Percentiles rank a stretch among this genome's conserved stretches.
phyloP scores from a whole-genome alignment of 2,113 vertebrate species.

The Pollimyrus isidori region DNA sequence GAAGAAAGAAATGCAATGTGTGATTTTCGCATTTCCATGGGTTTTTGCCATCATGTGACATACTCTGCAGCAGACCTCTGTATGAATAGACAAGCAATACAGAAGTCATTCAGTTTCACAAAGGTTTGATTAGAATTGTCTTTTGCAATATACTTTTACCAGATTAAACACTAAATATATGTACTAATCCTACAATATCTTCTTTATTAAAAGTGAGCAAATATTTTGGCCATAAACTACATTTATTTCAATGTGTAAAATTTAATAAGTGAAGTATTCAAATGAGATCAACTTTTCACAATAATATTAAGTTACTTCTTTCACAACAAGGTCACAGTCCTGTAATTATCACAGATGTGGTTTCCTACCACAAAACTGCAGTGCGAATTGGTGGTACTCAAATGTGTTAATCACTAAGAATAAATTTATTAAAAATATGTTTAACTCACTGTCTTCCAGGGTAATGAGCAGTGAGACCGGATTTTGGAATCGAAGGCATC shows the following conservation, averaged over 20 bases:
- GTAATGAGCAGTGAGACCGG: slow-evolving; percentile 64
- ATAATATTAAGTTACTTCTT: not conserved
- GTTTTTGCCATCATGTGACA: not conserved
- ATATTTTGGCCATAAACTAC: not conserved
- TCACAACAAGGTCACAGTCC: not conserved
- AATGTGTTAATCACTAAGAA: not conserved
- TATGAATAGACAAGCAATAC: not conserved
- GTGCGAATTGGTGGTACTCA: not conserved
- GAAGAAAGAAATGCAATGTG: not conserved
- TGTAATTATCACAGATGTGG: not conserved
- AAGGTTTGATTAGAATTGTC: not conserved
- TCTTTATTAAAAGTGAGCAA: not conserved
- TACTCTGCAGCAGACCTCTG: not conserved
- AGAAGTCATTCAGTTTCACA: not conserved
- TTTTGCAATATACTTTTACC: not conserved
- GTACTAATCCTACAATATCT: not conserved
- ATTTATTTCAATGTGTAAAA: not conserved
- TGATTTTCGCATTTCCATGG: not conserved
- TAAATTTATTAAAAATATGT: not conserved
- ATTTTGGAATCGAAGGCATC: slow-evolving; percentile 60
- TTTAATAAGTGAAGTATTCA: not conserved
- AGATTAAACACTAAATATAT: not conserved
- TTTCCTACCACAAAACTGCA: not conserved
- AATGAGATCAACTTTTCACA: not conserved
- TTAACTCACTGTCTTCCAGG: slow-evolving; percentile 57